Evolutionary conservation across 2,113 vertebrate species (phyloP).

Genomic region (Erpornis zantholeuca): DNA sequence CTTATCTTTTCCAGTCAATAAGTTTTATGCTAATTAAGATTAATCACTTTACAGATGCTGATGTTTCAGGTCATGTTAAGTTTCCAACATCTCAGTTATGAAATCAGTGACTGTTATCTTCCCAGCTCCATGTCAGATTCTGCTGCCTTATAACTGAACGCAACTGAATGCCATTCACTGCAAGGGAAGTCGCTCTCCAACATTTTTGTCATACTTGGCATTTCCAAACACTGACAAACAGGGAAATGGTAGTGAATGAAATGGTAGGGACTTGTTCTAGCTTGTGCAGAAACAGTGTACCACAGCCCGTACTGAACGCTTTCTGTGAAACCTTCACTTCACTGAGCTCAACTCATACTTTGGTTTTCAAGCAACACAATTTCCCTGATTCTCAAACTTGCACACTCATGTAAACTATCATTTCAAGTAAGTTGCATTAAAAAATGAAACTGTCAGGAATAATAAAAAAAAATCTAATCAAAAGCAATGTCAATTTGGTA

Average conservation of each 20-base stretch:
- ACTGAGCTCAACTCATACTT: not conserved
- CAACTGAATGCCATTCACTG: not conserved
- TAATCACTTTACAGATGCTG: not conserved
- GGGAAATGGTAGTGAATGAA: not conserved
- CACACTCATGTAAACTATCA: not conserved
- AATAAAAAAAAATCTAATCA: not conserved
- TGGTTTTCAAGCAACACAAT: not conserved
- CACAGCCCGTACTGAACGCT: not conserved
- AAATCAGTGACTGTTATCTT: not conserved
- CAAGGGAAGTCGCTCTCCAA: not conserved
- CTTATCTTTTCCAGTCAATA: not conserved
- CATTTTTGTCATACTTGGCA: slow-evolving; percentile 1
- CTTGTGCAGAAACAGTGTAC: not conserved
- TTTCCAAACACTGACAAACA: not conserved
- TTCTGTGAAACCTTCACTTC: not conserved
- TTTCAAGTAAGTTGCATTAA: not conserved
- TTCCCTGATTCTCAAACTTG: not conserved
- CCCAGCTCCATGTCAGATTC: not conserved
- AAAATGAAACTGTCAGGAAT: not conserved
- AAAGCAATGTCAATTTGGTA: not conserved
- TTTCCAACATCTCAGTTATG: not conserved
- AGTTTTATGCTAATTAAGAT: not conserved
- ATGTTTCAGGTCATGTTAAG: not conserved
- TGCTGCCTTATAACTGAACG: not conserved
- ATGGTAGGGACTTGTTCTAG: not conserved